Evolutionary conservation across 2,888 invertebrate genomes (phyloP).

Genomic region (Candidula unifasciata): DNA sequence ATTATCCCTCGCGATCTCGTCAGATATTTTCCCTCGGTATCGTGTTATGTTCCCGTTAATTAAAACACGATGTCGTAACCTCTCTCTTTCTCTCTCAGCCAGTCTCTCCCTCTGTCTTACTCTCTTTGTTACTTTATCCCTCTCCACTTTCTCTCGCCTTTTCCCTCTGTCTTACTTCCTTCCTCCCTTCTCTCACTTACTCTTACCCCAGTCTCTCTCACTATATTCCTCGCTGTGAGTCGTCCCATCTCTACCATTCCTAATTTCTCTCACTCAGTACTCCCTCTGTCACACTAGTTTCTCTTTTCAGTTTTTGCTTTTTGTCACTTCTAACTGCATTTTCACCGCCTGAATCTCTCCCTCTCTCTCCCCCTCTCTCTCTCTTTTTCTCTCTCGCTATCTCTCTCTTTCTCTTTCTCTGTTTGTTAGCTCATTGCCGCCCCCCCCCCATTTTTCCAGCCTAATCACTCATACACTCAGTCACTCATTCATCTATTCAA

Average conservation of each 20-base stretch:
- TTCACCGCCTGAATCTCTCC: not conserved
- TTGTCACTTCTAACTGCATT: not conserved
- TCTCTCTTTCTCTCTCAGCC: not conserved
- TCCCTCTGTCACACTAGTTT: not conserved
- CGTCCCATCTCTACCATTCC: not conserved
- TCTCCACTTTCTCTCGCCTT: not conserved
- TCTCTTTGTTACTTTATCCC: not conserved
- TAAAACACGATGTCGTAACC: too few relatives aligned
- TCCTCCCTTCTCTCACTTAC: not conserved
- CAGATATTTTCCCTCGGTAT: too few relatives aligned
- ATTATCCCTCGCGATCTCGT: too few relatives aligned
- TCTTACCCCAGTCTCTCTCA: not conserved
- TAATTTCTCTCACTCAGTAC: not conserved
- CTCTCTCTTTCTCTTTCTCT: not conserved
- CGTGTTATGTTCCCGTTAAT: too few relatives aligned
- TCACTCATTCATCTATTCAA: too few relatives aligned
- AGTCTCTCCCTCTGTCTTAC: not conserved
- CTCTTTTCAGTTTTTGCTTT: not conserved
- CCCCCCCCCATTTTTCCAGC: too few relatives aligned
- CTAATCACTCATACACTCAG: too few relatives aligned
- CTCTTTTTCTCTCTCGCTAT: not conserved
- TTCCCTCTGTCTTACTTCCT: not conserved
- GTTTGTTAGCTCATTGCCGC: not conserved
- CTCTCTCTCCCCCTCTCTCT: not conserved
- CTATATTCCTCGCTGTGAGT: not conserved